These are phyloP conservation scores for Orussus abietinus DNA, from an alignment of 1,140 invertebrate species.

Conservation along the genomic window DNA sequence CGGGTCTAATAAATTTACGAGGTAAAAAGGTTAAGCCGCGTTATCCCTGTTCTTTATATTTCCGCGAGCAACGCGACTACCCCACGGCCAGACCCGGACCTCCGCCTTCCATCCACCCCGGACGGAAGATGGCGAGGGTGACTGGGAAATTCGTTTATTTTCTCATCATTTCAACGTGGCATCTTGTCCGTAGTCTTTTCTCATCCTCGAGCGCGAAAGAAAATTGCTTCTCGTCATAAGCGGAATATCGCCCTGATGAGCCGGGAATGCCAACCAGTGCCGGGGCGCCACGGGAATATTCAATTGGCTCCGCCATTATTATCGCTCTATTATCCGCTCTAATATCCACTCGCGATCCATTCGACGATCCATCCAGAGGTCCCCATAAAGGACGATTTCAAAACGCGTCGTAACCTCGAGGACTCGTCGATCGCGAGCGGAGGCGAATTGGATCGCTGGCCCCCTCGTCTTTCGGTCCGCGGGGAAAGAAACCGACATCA, in stretches of 20 bases:
- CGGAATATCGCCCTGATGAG: conserved; percentile 50
- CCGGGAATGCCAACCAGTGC: conserved; percentile 33
- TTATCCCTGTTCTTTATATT: conserved; percentile 55
- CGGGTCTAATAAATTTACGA: conserved; percentile 52
- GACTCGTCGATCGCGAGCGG: too few relatives aligned
- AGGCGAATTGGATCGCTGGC: too few relatives aligned
- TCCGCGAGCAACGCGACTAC: conserved; percentile 31
- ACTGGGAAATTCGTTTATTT: conserved; percentile 54
- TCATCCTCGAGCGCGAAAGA: conserved; percentile 40
- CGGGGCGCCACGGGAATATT: conserved; percentile 3
- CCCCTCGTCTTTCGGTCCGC: too few relatives aligned
- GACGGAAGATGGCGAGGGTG: too few relatives aligned
- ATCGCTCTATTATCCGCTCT: conserved; percentile 9
- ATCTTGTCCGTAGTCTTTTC: conserved; percentile 47
- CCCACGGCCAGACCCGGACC: conserved; percentile 13
- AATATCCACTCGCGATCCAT: too few relatives aligned
- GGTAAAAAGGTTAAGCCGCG: conserved; percentile 52
- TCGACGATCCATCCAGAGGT: too few relatives aligned
- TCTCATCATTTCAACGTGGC: conserved; percentile 46
- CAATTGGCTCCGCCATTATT: conserved; percentile 13
- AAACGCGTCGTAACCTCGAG: too few relatives aligned
- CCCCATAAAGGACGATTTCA: too few relatives aligned
- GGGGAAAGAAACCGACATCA: too few relatives aligned
- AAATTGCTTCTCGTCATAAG: conserved; percentile 52
- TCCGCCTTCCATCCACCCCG: conserved; percentile 13